These are phyloP conservation scores for Sebastes trivittatus DNA, from an alignment of 2,797 vertebrate species.

Conservation along the genomic window DNA sequence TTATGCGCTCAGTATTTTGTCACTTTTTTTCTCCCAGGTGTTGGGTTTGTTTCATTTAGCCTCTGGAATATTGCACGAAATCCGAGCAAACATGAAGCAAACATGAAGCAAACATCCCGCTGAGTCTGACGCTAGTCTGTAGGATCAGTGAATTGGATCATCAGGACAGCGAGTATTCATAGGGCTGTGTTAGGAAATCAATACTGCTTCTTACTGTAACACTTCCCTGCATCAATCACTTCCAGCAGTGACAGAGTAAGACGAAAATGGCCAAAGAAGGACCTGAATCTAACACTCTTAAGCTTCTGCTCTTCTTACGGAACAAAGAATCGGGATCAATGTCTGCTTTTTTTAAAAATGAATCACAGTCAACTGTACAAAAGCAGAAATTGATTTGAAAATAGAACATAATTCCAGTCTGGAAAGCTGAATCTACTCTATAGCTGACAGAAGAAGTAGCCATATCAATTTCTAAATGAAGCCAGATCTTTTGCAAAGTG, in stretches of 20 bases:
- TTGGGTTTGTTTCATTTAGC: constrained; percentile 35
- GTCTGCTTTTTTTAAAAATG: constrained; percentile 27
- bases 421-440: constrained; percentile 36
- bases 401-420: constrained; percentile 58
- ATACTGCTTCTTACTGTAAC: constrained; percentile 70
- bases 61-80: constrained; percentile 12
- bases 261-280: constrained; percentile 48
- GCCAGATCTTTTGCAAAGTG: constrained; percentile 7
- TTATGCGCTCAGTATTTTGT: constrained; percentile 64
- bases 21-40: constrained; percentile 36
- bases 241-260: constrained; percentile 48
- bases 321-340: constrained; percentile 68
- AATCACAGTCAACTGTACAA: constrained; percentile 47
- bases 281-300: constrained; percentile 46
- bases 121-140: constrained; percentile 36
- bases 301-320: constrained; percentile 28
- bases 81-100: constrained; percentile 23
- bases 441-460: constrained; percentile 4
- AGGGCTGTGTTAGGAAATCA: constrained; percentile 60
- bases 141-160: constrained; percentile 65
- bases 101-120: constrained; percentile 42
- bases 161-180: constrained; percentile 60
- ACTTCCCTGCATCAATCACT: constrained; percentile 68
- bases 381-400: constrained; percentile 70
- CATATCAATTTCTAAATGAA: constrained; percentile 41